These are phyloP conservation scores for Leptocoma aspasia DNA, from an alignment of 2,113 vertebrate genomes.

Conservation along the genomic window DNA sequence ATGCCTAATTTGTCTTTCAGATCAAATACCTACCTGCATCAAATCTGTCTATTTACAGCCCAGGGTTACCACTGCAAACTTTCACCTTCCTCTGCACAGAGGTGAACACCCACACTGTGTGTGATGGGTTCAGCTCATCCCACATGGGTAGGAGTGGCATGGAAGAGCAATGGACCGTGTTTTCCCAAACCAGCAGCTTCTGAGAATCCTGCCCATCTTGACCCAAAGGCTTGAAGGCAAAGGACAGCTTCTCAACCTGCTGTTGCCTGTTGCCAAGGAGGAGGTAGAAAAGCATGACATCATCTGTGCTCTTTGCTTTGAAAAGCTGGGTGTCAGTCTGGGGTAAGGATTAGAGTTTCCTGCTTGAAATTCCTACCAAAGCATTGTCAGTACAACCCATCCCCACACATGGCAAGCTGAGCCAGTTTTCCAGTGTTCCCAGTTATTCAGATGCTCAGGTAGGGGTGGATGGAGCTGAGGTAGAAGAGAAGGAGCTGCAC, in stretches of 20 bases:
- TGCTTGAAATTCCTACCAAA: not conserved
- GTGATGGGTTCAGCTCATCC: not conserved
- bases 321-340: not conserved
- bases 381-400: not conserved
- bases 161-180: not conserved
- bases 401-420: not conserved
- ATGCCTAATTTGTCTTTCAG: not conserved
- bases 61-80: not conserved
- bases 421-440: not conserved
- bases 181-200: not conserved
- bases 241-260: not conserved
- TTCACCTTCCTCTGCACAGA: not conserved
- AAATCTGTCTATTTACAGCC: not conserved
- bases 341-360: not conserved
- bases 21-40: not conserved
- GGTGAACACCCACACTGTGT: not conserved
- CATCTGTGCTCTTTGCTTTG: not conserved
- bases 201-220: not conserved
- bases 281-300: not conserved
- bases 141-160: rapidly evolving
- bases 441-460: not conserved
- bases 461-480: not conserved
- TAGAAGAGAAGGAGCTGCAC: not conserved
- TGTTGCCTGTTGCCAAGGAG: not conserved
- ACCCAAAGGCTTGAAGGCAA: not conserved